Conservation (phyloP, 2,797 vertebrate species). For the Prionace glauca region DNA sequence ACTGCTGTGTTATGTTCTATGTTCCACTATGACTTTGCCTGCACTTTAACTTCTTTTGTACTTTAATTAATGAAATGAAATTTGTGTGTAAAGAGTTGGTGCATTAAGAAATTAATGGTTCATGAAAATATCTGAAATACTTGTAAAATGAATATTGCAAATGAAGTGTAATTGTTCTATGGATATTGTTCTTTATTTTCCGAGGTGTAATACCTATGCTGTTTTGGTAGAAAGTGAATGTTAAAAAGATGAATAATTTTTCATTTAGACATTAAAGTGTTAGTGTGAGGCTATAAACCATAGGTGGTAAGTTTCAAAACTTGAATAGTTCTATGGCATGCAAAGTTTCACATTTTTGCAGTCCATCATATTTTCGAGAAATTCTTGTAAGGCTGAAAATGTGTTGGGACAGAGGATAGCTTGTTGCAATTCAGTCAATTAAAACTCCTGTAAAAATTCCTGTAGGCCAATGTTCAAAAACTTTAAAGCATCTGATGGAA, state of each 20-base stretch:
- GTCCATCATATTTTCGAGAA: background rate
- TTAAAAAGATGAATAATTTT: background rate
- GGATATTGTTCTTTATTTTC: background rate
- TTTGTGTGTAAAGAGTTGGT: background rate
- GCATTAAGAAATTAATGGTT: background rate
- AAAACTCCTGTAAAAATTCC: background rate
- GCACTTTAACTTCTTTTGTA: background rate
- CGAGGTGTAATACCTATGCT: background rate
- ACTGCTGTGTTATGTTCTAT: too few species aligned
- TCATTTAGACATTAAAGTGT: background rate
- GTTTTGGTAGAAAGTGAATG: conserved; percentile 4
- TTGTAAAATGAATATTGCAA: background rate
- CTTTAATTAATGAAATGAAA: background rate
- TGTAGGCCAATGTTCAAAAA: background rate
- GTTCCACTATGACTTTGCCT: background rate
- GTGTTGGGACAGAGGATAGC: background rate
- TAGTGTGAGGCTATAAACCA: background rate
- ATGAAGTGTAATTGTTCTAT: background rate
- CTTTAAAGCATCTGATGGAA: background rate
- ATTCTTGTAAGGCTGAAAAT: background rate
- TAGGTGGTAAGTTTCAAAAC: background rate
- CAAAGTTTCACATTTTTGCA: background rate
- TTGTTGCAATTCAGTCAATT: conserved; percentile 10
- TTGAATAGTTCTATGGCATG: background rate
- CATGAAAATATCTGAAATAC: background rate